Percentiles rank a stretch among this genome's conserved stretches.
phyloP scores from a whole-genome alignment of 2,113 vertebrate species.

The Mirza zaza region DNA sequence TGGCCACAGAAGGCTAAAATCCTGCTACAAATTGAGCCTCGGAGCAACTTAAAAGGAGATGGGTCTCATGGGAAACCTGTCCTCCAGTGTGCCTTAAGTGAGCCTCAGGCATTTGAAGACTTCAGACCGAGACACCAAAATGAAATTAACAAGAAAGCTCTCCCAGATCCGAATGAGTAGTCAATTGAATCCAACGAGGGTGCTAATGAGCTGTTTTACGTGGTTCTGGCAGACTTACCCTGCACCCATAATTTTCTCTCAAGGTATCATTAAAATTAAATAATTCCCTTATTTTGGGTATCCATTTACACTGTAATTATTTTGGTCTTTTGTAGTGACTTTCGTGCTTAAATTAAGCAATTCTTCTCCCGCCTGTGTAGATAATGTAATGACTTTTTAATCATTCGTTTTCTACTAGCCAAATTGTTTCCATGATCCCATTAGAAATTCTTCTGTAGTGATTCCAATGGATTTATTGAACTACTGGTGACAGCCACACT shows the following conservation, averaged over 20 bases:
- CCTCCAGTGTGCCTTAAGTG: not conserved
- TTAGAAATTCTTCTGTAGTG: conserved; percentile 68
- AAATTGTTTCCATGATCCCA: conserved; percentile 74
- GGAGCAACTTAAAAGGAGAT: conserved; percentile 31
- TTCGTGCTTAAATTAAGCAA: conserved; percentile 67
- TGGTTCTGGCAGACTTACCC: not conserved
- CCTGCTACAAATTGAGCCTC: conserved; percentile 34
- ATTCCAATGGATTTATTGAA: conserved; percentile 76
- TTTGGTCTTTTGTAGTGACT: conserved; percentile 71
- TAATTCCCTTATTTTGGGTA: conserved; percentile 65
- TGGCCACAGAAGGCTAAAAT: conserved; percentile 31
- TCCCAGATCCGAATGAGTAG: not conserved
- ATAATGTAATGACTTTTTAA: conserved; percentile 67
- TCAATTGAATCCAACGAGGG: not conserved
- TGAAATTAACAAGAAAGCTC: conserved; percentile 23
- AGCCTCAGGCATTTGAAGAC: conserved; percentile 17
- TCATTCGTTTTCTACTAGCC: conserved; percentile 68
- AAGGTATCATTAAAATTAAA: conserved; percentile 75
- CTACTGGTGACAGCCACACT: conserved; percentile 61
- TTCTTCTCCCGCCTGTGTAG: conserved; percentile 45
- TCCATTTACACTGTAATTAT: conserved; percentile 68
- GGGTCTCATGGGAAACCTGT: conserved; percentile 27
- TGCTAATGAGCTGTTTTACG: conserved; percentile 49
- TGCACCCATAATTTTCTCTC: conserved; percentile 47
- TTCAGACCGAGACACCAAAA: not conserved